A percentile compares a stretch with the other conserved stretches of the same genome.
Evolutionary conservation across 2,113 vertebrate species (phyloP).

Genomic region (Nerophis ophidion): DNA sequence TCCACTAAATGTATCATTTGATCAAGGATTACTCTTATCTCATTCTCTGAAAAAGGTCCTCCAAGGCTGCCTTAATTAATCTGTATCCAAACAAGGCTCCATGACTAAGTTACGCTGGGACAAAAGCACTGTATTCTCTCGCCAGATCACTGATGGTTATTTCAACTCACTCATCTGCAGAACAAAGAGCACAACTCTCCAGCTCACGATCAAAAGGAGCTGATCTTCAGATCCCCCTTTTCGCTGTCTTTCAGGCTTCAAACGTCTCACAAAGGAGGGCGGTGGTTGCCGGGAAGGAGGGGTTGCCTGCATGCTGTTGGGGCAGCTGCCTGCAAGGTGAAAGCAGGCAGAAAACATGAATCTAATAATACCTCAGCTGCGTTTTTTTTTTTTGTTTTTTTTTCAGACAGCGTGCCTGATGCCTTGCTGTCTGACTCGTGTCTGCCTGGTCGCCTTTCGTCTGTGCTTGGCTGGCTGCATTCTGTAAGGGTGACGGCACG

Average conservation of each 20-base stretch:
- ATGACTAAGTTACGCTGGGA: slow-evolving; percentile 21
- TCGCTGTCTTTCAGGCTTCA: slow-evolving; percentile 54
- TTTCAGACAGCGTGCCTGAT: slow-evolving; percentile 4
- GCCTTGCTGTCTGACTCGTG: not conserved
- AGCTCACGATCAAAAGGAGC: slow-evolving; percentile 62
- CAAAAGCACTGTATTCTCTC: slow-evolving; percentile 40
- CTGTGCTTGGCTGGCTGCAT: slow-evolving; percentile 10
- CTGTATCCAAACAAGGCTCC: slow-evolving; percentile 41
- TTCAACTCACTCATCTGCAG: slow-evolving; percentile 59
- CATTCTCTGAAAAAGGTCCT: slow-evolving; percentile 41
- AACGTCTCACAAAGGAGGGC: slow-evolving; percentile 54
- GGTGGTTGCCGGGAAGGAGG: not conserved
- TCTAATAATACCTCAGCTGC: slow-evolving; percentile 38
- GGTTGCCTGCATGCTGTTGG: slow-evolving; percentile 16
- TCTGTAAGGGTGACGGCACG: slow-evolving; percentile 43
- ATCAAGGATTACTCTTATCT: slow-evolving; percentile 45
- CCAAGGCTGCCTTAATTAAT: slow-evolving; percentile 35
- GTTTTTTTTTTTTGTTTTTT: not conserved
- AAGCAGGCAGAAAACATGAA: slow-evolving; percentile 47
- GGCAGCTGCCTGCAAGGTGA: slow-evolving; percentile 30
- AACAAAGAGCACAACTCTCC: slow-evolving; percentile 59
- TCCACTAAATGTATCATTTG: slow-evolving; percentile 47
- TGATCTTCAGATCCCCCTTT: slow-evolving; percentile 50
- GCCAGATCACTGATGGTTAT: slow-evolving; percentile 40
- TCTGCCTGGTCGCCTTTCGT: slow-evolving; percentile 9